Evolutionary conservation across 1,140 invertebrate species (phyloP).

Genomic region (Achroia grisella): DNA sequence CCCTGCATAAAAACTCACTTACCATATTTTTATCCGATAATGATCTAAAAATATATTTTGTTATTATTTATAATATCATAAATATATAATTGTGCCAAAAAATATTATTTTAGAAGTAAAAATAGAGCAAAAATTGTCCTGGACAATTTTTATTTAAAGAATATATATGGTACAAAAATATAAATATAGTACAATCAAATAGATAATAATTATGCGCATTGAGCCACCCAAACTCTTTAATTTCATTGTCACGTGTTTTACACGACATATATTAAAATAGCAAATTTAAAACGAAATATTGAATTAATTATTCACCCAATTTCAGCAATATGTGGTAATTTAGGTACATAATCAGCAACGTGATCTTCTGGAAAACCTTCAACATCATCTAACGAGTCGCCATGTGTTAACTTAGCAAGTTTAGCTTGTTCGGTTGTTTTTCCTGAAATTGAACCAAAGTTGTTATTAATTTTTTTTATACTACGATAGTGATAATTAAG

Average conservation of each 20-base stretch:
- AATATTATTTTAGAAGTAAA: constrained; percentile 8
- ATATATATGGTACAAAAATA: too few relatives aligned
- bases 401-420: constrained; percentile 50
- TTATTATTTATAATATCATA: neutral
- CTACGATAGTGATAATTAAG: too few relatives aligned
- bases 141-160: constrained; percentile 3
- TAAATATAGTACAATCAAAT: too few relatives aligned
- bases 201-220: too few relatives aligned
- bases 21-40: constrained; percentile 35
- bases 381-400: constrained; percentile 70
- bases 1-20: constrained; percentile 41
- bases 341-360: constrained; percentile 57
- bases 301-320: constrained; percentile 59
- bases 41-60: constrained; percentile 21
- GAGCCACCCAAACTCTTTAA: too few relatives aligned
- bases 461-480: constrained; percentile 3
- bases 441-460: too few relatives aligned
- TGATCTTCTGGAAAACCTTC: constrained; percentile 71
- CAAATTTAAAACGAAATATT: too few relatives aligned
- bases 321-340: constrained; percentile 67
- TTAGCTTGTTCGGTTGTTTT: constrained; percentile 38
- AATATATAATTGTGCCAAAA: constrained; percentile 9
- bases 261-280: too few relatives aligned
- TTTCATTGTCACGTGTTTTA: too few relatives aligned
- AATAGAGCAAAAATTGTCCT: too few relatives aligned